phyloP scores from a whole-genome alignment of 2,797 vertebrate genomes.

The Sardinella longiceps region DNA sequence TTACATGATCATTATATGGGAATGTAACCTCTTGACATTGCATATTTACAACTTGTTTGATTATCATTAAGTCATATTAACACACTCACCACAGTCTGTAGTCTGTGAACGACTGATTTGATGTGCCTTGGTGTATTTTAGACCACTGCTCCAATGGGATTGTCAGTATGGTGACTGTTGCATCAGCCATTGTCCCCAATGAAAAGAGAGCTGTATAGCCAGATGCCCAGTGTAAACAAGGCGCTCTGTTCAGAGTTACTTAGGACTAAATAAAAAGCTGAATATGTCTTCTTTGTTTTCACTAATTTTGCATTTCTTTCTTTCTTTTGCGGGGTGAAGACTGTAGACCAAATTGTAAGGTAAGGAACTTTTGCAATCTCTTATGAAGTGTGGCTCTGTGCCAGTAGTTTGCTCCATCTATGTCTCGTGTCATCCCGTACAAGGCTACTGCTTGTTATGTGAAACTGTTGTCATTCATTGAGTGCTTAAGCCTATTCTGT shows the following conservation, averaged over 20 bases:
- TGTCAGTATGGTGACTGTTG: slow-evolving; percentile 12
- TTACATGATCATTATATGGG: too few relatives aligned
- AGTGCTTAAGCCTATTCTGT: background rate
- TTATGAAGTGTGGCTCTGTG: background rate
- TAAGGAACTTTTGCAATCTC: slow-evolving; percentile 52
- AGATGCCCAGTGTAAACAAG: background rate
- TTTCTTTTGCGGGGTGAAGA: slow-evolving; percentile 69
- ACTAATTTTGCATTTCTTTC: slow-evolving; percentile 34
- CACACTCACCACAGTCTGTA: background rate
- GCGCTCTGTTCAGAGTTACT: background rate
- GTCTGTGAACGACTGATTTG: background rate
- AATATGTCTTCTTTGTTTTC: slow-evolving; percentile 26
- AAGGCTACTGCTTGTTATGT: slow-evolving; percentile 18
- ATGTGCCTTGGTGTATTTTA: slow-evolving; percentile 9
- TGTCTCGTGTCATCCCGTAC: slow-evolving; percentile 3
- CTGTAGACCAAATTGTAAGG: slow-evolving; percentile 94
- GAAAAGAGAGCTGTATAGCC: slow-evolving; percentile 2
- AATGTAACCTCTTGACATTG: background rate
- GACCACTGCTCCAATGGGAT: background rate
- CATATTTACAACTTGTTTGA: background rate
- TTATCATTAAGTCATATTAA: background rate
- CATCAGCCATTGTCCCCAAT: background rate
- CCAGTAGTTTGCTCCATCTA: background rate
- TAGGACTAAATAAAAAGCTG: slow-evolving; percentile 7
- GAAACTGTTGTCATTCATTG: background rate